phyloP scores from a whole-genome alignment of 2,888 invertebrate genomes.

The Athrips mouffetella region DNA sequence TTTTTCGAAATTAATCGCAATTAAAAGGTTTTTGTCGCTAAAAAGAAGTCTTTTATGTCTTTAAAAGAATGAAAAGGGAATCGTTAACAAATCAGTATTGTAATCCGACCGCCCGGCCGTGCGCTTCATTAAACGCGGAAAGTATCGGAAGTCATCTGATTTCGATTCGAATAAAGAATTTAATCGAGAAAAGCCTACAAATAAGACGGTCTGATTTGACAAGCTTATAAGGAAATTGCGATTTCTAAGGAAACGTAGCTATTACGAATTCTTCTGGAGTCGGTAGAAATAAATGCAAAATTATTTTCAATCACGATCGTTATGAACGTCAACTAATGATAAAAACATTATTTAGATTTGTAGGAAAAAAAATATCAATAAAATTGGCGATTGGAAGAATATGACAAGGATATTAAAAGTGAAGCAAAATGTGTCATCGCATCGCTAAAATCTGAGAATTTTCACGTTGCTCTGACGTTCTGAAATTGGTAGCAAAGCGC shows the following conservation, averaged over 20 bases:
- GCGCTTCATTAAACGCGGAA: constrained; percentile 11
- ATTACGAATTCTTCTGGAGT: no score
- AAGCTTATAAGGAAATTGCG: background rate
- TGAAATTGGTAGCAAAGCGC: no score
- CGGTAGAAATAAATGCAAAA: no score
- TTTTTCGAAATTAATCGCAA: background rate
- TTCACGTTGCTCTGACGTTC: no score
- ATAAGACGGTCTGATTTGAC: background rate
- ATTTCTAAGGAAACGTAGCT: background rate
- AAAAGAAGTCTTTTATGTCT: background rate
- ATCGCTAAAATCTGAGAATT: no score
- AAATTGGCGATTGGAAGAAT: no score
- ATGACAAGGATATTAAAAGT: no score
- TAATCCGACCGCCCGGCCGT: constrained; percentile 9
- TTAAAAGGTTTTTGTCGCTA: background rate
- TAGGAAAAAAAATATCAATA: no score
- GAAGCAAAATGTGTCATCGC: no score
- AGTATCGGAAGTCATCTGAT: constrained; percentile 13
- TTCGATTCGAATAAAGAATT: constrained; percentile 8
- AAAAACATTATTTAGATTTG: no score
- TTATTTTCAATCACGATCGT: no score
- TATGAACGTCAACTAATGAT: no score
- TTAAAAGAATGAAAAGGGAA: constrained; percentile 5
- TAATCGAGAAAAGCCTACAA: constrained; percentile 11
- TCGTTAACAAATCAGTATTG: constrained; percentile 10